A percentile compares a stretch with the other conserved stretches of the same genome.
These are phyloP conservation scores for Atethmia centrago DNA, from an alignment of 2,888 invertebrate genomes.

Conservation along the genomic window DNA sequence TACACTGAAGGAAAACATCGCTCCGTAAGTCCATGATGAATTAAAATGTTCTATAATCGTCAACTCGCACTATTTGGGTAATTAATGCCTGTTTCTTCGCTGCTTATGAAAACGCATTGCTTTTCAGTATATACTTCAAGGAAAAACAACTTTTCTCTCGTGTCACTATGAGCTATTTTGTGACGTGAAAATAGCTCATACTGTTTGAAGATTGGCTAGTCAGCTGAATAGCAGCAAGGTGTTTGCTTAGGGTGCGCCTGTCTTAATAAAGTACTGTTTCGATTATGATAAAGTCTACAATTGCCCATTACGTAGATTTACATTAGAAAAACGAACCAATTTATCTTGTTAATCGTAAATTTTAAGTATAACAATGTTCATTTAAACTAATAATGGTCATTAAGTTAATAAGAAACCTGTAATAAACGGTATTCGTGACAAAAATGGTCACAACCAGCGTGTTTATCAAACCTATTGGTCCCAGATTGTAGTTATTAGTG, in stretches of 20 bases:
- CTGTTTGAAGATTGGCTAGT: background rate
- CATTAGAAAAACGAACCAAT: slow-evolving; percentile 4
- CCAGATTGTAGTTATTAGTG: slow-evolving; percentile 9
- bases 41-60: background rate
- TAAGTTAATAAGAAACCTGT: slow-evolving; percentile 2
- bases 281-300: background rate
- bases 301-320: background rate
- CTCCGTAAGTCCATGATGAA: background rate
- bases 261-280: background rate
- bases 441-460: slow-evolving; percentile 29
- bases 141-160: no score
- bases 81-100: no score
- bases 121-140: no score
- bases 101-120: no score
- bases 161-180: background rate
- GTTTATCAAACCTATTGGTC: background rate
- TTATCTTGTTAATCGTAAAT: background rate
- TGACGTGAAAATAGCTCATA: background rate
- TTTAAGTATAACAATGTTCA: background rate
- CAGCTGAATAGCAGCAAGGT: background rate
- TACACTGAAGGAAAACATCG: background rate
- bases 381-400: slow-evolving; percentile 18
- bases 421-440: slow-evolving; percentile 31
- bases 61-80: no score
- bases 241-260: no score